Conservation (phyloP, 2,888 invertebrate genomes). For the Cosmorhoe ocellata region DNA sequence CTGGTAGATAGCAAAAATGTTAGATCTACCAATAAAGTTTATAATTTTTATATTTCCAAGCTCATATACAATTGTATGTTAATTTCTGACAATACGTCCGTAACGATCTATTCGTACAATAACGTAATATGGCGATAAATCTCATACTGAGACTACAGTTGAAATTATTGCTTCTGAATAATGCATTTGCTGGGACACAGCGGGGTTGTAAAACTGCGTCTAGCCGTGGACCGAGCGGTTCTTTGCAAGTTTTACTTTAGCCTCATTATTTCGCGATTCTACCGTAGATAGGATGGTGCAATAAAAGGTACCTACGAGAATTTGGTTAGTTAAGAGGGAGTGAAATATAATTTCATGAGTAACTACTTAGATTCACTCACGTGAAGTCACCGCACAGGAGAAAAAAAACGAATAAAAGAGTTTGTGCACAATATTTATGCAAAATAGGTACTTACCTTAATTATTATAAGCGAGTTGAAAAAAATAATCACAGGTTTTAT, state of each 20-base stretch:
- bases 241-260: constrained; percentile 20
- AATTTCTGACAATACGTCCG: constrained; percentile 28
- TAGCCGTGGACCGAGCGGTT: constrained; percentile 16
- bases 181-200: constrained; percentile 67
- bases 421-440: too few relatives aligned
- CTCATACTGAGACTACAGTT: constrained; percentile 63
- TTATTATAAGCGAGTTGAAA: too few relatives aligned
- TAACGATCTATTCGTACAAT: constrained; percentile 46
- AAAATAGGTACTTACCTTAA: too few relatives aligned
- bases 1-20: too few relatives aligned
- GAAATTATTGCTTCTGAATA: constrained; percentile 76
- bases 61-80: constrained; percentile 17
- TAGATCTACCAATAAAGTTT: neutral
- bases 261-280: constrained; percentile 13
- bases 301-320: too few relatives aligned
- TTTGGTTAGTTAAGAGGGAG: too few relatives aligned
- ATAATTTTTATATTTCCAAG: neutral
- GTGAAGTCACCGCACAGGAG: too few relatives aligned
- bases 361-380: too few relatives aligned
- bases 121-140: constrained; percentile 67
- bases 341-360: too few relatives aligned
- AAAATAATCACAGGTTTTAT: too few relatives aligned
- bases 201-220: constrained; percentile 64
- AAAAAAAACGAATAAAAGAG: too few relatives aligned
- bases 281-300: neutral